Conservation (phyloP, 2,888 invertebrate species). For the Lutraria lutraria region DNA sequence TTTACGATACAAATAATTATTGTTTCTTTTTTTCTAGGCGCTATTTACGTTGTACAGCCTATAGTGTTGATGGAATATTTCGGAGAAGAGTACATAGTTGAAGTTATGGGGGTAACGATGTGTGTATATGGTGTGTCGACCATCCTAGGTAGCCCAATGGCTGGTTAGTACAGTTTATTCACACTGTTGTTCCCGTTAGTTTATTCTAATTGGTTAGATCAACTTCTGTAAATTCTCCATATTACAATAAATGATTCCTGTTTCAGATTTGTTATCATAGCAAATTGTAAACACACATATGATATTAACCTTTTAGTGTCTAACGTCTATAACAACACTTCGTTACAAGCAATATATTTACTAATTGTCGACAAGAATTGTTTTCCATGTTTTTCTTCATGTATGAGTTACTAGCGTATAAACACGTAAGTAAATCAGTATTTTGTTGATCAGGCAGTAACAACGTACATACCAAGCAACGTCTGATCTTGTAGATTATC, state of each 20-base stretch:
- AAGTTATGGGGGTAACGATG: conserved; percentile 54
- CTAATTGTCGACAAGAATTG: too few species aligned
- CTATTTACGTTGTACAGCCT: conserved; percentile 46
- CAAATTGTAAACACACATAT: neutral
- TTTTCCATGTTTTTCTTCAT: too few species aligned
- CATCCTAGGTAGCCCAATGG: conserved; percentile 49
- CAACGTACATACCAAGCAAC: neutral
- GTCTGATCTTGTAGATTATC: neutral
- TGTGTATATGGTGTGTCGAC: conserved; percentile 46
- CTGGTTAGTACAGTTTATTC: conserved; percentile 37
- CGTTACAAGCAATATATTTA: too few species aligned
- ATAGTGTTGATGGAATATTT: conserved; percentile 51
- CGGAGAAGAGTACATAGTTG: conserved; percentile 49
- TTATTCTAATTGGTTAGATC: neutral
- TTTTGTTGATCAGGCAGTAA: neutral
- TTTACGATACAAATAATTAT: too few species aligned
- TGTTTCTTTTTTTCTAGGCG: conserved; percentile 37
- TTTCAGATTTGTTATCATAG: neutral
- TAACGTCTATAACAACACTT: neutral
- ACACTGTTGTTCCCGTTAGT: neutral
- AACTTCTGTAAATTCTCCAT: neutral
- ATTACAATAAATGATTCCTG: neutral
- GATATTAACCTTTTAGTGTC: neutral
- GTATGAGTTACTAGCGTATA: too few species aligned
- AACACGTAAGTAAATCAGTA: neutral